Evolutionary conservation across 2,888 invertebrate species (phyloP), one percentile per base, ranked within the genome.

Genomic region (Crioceris asparagi): DNA sequence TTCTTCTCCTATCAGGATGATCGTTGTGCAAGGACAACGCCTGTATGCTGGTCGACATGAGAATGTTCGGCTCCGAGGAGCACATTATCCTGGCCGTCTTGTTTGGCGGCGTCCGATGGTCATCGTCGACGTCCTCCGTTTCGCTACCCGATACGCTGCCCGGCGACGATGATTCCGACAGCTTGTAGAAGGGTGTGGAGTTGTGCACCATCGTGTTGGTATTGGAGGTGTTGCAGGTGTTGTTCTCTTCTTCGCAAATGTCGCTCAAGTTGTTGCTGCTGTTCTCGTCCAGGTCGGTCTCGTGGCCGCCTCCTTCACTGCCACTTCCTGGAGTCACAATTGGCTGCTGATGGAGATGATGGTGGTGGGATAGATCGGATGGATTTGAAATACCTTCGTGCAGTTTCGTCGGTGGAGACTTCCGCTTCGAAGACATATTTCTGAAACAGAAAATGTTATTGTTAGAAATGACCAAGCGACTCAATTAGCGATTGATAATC

Each of bases 361-460:
- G 50, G 71, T 69, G 43, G 4, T 32, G 32, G 14, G 32, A 60
- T 55, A 73, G 67, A 52, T 45, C 61, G 66, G 50, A 39, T 35
- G 21, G 37, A 15, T 12, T 27, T 15, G 27, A 4, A 6, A 67
- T 71, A 67, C 71, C 80, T 75, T 88, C 87, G 64, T 76, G 74
- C 69, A 90, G 76, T 75, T 91, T 91, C 58, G 86, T 87, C 66
- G 91, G 91, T 67, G 90, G 88, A 67, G 90, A 91, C 73, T 91
- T 91, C 70, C 91, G 80, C 80, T 91, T 91, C 72, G 90, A 90
- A 78, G 90, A 91, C 91, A 91, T 91, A 73, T 80, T 88, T 79
- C 83, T 83, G 79, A 48, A 74, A 76, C 66, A 71, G 69, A 65
- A 19, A 29, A 44, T 42, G 4, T 12, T 18, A 12, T 18, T 30